Evolutionary conservation across 1,140 invertebrate species (phyloP).

Genomic region (Penaeus chinensis): DNA sequence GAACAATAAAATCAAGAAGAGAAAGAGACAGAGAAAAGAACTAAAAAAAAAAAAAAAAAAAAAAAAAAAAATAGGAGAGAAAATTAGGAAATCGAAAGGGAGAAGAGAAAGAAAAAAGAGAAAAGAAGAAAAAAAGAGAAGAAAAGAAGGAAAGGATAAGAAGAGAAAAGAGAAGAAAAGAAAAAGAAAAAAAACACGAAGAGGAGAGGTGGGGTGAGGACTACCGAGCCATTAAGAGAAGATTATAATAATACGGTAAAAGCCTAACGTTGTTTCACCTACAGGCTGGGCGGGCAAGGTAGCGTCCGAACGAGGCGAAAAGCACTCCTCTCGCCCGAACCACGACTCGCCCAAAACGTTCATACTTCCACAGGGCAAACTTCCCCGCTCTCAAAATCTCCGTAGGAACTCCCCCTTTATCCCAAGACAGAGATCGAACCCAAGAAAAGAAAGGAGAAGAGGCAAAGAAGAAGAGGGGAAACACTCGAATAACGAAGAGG

Average conservation of each 20-base stretch:
- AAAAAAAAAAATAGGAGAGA: no score
- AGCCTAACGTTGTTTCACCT: slow-evolving; percentile 17
- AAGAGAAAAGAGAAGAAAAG: not conserved
- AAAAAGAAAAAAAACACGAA: not conserved
- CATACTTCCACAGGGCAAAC: no score
- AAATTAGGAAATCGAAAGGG: not conserved
- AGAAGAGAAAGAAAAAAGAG: not conserved
- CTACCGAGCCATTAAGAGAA: slow-evolving; percentile 26
- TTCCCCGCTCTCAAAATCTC: no score
- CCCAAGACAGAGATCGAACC: not conserved
- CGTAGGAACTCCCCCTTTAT: no score
- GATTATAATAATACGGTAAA: slow-evolving; percentile 29
- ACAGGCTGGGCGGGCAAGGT: no score
- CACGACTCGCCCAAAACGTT: no score
- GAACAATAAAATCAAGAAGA: not conserved
- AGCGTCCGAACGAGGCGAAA: no score
- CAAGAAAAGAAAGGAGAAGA: not conserved
- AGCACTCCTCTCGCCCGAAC: no score
- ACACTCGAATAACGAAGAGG: not conserved
- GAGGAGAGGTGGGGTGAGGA: not conserved
- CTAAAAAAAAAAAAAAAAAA: no score
- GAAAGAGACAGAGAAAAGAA: not conserved
- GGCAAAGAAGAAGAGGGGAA: not conserved
- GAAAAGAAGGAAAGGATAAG: not conserved
- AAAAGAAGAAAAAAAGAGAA: not conserved